A percentile compares a stretch with the other conserved stretches of the same genome.
phyloP scores from a whole-genome alignment of 2,888 invertebrate species.

The Ochropacha duplaris region DNA sequence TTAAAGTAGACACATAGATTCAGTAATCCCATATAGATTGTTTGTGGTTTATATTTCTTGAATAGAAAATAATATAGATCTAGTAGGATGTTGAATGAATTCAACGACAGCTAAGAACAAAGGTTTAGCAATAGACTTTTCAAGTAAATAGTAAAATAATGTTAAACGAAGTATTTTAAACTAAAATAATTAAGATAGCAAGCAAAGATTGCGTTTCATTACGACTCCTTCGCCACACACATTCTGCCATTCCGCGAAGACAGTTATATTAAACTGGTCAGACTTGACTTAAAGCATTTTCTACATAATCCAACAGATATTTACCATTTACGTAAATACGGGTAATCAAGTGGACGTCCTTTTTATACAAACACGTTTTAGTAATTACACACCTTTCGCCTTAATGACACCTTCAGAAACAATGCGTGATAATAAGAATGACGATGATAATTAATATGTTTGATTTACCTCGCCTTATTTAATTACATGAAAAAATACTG shows the following conservation, averaged over 20 bases:
- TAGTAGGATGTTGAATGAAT: neutral
- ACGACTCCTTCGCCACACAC: neutral
- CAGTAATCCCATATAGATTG: neutral
- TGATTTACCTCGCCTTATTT: neutral
- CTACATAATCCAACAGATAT: constrained; percentile 1
- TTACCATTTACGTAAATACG: constrained; percentile 5
- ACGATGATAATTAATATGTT: neutral
- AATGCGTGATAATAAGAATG: neutral
- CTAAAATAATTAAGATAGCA: constrained; percentile 4
- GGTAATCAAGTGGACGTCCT: constrained; percentile 5
- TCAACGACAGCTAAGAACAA: too few species aligned
- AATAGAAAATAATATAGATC: neutral
- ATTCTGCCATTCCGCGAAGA: neutral
- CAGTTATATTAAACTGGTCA: constrained; percentile 6
- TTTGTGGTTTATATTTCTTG: neutral
- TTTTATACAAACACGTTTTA: constrained; percentile 6
- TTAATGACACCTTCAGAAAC: constrained; percentile 4
- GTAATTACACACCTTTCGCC: constrained; percentile 7
- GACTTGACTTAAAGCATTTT: constrained; percentile 1
- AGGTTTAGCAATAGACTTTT: neutral
- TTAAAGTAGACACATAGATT: constrained; percentile 11
- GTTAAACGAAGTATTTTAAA: neutral
- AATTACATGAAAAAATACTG: neutral
- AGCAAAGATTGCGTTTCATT: constrained; percentile 2
- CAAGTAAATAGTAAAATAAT: neutral